phyloP scores from a whole-genome alignment of 2,888 invertebrate genomes.

The Criorhina ranunculi region DNA sequence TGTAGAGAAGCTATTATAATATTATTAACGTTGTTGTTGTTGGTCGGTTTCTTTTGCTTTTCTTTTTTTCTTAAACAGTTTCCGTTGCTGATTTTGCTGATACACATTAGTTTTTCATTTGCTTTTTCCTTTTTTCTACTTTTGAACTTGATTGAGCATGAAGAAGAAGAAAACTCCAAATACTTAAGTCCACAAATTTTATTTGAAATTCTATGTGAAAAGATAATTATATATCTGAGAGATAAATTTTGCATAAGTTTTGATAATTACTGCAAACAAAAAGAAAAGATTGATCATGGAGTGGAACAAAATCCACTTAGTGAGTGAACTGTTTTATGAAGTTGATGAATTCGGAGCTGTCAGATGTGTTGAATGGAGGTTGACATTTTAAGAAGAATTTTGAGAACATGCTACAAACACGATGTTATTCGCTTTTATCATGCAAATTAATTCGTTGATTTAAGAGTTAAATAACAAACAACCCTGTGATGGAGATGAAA shows the following conservation, averaged over 20 bases:
- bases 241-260: slow-evolving; percentile 30
- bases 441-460: no score
- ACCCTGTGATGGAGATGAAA: no score
- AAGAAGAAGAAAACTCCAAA: slow-evolving; percentile 9
- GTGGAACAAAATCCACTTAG: not conserved
- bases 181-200: slow-evolving; percentile 1
- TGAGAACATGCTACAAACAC: no score
- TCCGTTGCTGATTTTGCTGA: slow-evolving; percentile 33
- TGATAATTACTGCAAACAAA: slow-evolving; percentile 7
- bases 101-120: slow-evolving; percentile 18
- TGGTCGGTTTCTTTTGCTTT: slow-evolving; percentile 53
- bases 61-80: slow-evolving; percentile 42
- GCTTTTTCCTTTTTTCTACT: not conserved
- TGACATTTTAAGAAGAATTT: not conserved
- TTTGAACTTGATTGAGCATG: slow-evolving; percentile 27
- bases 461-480: no score
- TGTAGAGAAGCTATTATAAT: slow-evolving; percentile 33
- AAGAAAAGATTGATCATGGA: not conserved
- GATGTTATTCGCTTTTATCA: no score
- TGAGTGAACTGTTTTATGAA: slow-evolving; percentile 4
- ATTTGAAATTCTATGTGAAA: slow-evolving; percentile 9
- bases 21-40: slow-evolving; percentile 37
- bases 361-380: not conserved
- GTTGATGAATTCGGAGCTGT: not conserved
- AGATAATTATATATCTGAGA: slow-evolving; percentile 14